Evolutionary conservation across 2,888 invertebrate species (phyloP), one percentile per base, ranked within the genome.

Genomic region (Dasysyrphus albostriatus): DNA sequence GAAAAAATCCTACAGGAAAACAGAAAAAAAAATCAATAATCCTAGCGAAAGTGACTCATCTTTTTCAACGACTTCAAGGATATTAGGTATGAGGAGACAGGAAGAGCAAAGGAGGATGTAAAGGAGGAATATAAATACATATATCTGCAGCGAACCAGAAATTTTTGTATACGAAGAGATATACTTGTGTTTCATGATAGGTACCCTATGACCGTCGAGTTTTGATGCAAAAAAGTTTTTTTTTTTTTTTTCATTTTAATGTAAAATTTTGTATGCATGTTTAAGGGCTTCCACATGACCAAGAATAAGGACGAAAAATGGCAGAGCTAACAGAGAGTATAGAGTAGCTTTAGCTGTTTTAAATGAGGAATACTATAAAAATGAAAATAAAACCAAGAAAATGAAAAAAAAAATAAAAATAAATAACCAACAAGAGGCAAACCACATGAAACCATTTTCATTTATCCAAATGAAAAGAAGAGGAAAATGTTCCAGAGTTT

Each of bases 41-140:
- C 58, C 81, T 78, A 88, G 88, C 89, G 89, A 88, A 88, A 89
- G 89, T 89, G 89, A 89, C 89, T 89, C 89, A 89, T 89, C 89
- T 83, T 79, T 80, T 51, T 32, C 56, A 54, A 56, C 69, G 67
- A 72, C 78, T 59, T 73, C 58, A 87, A 59, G 70, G 65, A 75
- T 79, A 76, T 58, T 32, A 32, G 44, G 65, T 49, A 51, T 58
- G 59, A 70, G 78, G 74, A 51, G 54, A 24, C 61, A 65, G 70
- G 47, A 24, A 42, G 47, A 39, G 56, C 58, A 24, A 76, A 34
- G 49, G 29, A 34, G 49, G 29, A 49, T 37, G 39, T 5, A 49
- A 54, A n/a, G 49, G 2, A 72, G 32, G n/a, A 72, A 79, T 24
- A 24, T 58, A 44, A 44, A 54, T 16, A 49, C n/a, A 19, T 73